Percentiles rank a stretch among this genome's conserved stretches.
These are phyloP conservation scores for Apamea sordens DNA, from an alignment of 2,888 invertebrate genomes.

Conservation along the genomic window DNA sequence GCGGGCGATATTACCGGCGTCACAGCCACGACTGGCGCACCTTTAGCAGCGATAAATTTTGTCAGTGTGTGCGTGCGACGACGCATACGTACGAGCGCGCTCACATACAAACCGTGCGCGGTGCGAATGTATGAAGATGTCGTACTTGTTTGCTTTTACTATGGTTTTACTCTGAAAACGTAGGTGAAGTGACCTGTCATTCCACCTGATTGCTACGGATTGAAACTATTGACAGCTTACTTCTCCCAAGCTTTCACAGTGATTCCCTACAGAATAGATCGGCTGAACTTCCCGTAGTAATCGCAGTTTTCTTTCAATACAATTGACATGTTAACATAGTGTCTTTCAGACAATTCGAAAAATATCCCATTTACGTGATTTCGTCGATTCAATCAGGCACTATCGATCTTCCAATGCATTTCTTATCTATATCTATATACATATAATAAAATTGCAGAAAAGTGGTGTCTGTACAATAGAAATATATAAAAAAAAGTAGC, in stretches of 20 bases:
- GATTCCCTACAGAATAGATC: background rate
- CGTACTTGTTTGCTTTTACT: too few species aligned
- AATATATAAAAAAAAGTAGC: too few species aligned
- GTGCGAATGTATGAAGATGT: too few species aligned
- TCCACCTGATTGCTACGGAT: background rate
- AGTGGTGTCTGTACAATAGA: too few species aligned
- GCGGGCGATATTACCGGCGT: too few species aligned
- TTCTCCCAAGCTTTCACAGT: background rate
- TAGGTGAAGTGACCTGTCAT: background rate
- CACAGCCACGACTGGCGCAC: too few species aligned
- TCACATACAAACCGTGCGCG: too few species aligned
- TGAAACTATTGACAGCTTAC: background rate
- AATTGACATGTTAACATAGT: background rate
- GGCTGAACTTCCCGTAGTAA: background rate
- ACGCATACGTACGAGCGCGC: too few species aligned
- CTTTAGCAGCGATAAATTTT: too few species aligned
- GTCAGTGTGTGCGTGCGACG: too few species aligned
- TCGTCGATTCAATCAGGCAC: background rate
- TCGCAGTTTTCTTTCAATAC: background rate
- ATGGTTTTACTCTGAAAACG: background rate
- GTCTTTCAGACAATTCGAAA: background rate
- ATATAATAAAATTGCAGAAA: too few species aligned
- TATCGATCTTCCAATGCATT: slow-evolving; percentile 5
- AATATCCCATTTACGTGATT: background rate
- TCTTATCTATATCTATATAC: too few species aligned